These are phyloP conservation scores for Pammene fasciana DNA, from an alignment of 2,888 invertebrate species.

Conservation along the genomic window DNA sequence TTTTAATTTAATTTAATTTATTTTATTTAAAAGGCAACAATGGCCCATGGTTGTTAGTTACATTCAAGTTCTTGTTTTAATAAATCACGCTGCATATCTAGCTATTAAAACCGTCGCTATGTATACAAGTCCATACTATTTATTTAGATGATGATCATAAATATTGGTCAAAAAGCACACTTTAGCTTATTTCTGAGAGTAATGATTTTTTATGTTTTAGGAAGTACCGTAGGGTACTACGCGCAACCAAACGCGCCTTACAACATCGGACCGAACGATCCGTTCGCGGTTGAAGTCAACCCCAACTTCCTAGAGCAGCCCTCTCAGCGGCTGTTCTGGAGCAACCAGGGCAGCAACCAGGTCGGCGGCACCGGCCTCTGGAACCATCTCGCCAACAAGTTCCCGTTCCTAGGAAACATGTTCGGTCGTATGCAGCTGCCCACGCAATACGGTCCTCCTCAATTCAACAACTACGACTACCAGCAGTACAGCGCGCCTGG, in stretches of 20 bases:
- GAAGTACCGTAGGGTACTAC: slow-evolving; percentile 68
- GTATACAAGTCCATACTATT: too few species aligned
- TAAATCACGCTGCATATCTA: too few species aligned
- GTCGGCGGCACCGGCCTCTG: slow-evolving; percentile 76
- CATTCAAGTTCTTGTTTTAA: too few species aligned
- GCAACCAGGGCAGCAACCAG: slow-evolving; percentile 69
- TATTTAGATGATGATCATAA: too few species aligned
- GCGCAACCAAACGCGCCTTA: slow-evolving; percentile 69
- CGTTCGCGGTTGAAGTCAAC: slow-evolving; percentile 60
- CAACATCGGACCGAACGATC: slow-evolving; percentile 67
- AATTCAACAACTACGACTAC: slow-evolving; percentile 46
- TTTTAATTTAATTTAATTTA: too few species aligned
- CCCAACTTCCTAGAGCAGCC: slow-evolving; percentile 63
- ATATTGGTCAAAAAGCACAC: too few species aligned
- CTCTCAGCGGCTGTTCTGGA: slow-evolving; percentile 71
- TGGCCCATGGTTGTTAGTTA: too few species aligned
- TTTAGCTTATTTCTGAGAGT: too few species aligned
- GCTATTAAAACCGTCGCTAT: too few species aligned
- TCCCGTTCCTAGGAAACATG: slow-evolving; percentile 73
- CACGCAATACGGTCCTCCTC: slow-evolving; percentile 50
- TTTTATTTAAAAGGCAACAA: too few species aligned
- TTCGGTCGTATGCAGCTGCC: slow-evolving; percentile 74
- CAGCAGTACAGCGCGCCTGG: slow-evolving; percentile 48
- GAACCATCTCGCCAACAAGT: slow-evolving; percentile 75
- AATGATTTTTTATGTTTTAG: slow-evolving; percentile 57